Conservation (phyloP, 2,797 vertebrate genomes). For the Oceanodroma leucorhoa region DNA sequence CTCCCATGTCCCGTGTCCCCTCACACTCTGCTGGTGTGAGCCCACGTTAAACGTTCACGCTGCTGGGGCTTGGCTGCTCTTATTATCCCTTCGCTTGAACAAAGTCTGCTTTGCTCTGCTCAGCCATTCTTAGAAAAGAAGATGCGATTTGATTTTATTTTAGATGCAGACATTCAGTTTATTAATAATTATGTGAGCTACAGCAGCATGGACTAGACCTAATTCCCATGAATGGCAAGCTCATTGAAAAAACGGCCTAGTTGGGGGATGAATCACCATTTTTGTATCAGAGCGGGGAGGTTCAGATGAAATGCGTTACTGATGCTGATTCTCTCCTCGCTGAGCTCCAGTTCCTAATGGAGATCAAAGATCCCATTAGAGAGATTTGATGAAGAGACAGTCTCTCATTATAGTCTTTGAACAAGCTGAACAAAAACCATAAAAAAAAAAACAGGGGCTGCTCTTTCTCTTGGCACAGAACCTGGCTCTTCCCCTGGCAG, state of each 20-base stretch:
- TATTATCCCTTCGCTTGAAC: neutral
- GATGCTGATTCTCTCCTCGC: slow-evolving; percentile 54
- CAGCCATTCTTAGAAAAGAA: neutral
- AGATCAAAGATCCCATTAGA: slow-evolving; percentile 70
- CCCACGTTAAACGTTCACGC: neutral
- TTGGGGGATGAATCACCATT: slow-evolving; percentile 14
- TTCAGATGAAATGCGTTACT: slow-evolving; percentile 17
- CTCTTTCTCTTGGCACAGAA: slow-evolving; percentile 36
- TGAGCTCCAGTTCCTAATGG: slow-evolving; percentile 44
- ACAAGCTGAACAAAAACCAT: slow-evolving; percentile 55
- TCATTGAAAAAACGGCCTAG: slow-evolving; percentile 33
- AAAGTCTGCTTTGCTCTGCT: neutral
- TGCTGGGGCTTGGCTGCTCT: neutral
- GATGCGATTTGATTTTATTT: slow-evolving; percentile 22
- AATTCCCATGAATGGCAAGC: slow-evolving; percentile 41
- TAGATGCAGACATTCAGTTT: slow-evolving; percentile 36
- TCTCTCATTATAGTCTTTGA: slow-evolving; percentile 62
- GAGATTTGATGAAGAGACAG: slow-evolving; percentile 49
- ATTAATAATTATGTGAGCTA: slow-evolving; percentile 40
- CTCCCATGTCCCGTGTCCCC: neutral
- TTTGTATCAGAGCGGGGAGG: neutral
- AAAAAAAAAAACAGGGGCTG: neutral
- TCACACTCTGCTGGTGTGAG: neutral
- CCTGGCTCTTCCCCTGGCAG: slow-evolving; percentile 40
- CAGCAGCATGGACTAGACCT: slow-evolving; percentile 3